Evolutionary conservation across 2,797 vertebrate genomes (phyloP).

Genomic region (Falco concolor): DNA sequence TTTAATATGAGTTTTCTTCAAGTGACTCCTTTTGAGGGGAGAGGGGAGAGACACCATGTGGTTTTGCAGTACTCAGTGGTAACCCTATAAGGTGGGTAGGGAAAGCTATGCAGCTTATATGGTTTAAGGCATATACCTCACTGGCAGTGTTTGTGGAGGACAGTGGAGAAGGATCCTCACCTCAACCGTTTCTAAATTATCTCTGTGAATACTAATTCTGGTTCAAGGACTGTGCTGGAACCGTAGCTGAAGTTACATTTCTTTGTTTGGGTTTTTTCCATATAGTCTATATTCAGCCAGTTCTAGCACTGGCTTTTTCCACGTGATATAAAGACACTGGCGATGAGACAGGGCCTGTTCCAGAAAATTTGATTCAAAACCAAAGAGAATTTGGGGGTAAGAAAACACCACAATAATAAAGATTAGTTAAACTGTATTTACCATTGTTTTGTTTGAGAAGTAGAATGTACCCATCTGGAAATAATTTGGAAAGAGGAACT

Average conservation of each 20-base stretch:
- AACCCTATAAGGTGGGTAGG: neutral
- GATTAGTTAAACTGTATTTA: neutral
- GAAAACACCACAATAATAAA: neutral
- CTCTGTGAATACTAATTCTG: neutral
- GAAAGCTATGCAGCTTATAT: neutral
- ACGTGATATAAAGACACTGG: neutral
- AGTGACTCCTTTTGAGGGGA: neutral
- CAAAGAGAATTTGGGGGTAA: neutral
- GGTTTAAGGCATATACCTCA: neutral
- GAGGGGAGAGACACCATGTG: neutral
- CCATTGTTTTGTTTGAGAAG: neutral
- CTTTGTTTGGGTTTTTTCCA: neutral
- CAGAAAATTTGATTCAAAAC: neutral
- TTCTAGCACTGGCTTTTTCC: neutral
- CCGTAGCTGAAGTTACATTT: neutral
- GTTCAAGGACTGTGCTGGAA: neutral
- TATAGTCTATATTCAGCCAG: neutral
- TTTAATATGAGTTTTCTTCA: neutral
- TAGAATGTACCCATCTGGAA: slow-evolving; percentile 20
- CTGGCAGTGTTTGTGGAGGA: neutral
- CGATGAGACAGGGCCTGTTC: neutral
- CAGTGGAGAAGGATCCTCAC: neutral
- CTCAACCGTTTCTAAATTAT: neutral
- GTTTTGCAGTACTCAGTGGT: neutral
- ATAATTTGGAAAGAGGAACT: neutral